Base-by-base conservation (phyloP, 1,140 invertebrate genomes). In the Listronotus oregonensis region DNA sequence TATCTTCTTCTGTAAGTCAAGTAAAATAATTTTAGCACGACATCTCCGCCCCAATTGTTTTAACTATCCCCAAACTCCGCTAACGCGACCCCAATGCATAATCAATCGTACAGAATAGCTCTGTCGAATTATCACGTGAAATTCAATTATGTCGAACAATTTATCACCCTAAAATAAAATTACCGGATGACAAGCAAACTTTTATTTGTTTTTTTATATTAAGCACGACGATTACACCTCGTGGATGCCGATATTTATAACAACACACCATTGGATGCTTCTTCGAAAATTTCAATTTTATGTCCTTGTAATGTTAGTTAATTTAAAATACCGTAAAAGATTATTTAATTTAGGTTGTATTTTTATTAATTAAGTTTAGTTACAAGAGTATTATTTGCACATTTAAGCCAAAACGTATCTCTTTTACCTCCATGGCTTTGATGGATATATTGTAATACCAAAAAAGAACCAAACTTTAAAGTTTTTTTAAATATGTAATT, bases 71-170 rank as follows among this genome's bases (percentile, higher is more conserved):
- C 8, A 9, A 37, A 37, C 8, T 12, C 34, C 1, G 34, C 34
- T 12, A 37, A 37, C 44, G 15, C 49, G 49, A 44, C 34, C 37
- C 31, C 15, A 50, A 50, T 31, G 32, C 47, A 60, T 51, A 60
- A 40, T 47, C 34, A 60, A 50, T 49, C 58, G 31, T 46, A 7
- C 14, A 11, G 32, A 54, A 54, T 47, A 3, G 17, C 27, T 43
- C 34, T 34, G 15, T 47, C 15, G 47, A 60, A 63, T 63, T 54
- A 63, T 63, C 50, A 27, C 17, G 18, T 10, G 60, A 40, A 63
- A 63, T 63, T 63, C 60, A 63, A 63, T 63, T 63, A 63, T 54
- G 43, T 63, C 50, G 27, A 42, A 46, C 60, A 54, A 63, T 63
- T 63, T 63, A 63, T 63, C 60, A 63, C 27, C 39, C 49, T 9